Evolutionary conservation across 1,140 invertebrate genomes (phyloP).

Genomic region (Lamellibrachia luymesi): DNA sequence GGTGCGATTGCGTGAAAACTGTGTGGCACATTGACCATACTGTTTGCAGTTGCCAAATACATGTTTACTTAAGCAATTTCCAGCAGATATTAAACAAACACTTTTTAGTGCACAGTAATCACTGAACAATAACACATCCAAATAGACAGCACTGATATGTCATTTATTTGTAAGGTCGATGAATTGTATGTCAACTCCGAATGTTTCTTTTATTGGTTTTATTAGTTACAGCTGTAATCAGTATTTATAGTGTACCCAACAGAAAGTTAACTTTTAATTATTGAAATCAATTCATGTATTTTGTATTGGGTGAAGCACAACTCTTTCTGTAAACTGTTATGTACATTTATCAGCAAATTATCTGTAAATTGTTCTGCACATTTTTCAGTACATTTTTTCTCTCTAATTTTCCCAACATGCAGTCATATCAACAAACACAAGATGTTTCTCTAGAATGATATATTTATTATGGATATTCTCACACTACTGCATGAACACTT

Average conservation of each 20-base stretch:
- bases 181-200: too few relatives aligned
- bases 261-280: neutral
- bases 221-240: neutral
- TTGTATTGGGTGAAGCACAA: too few relatives aligned
- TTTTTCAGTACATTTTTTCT: neutral
- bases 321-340: neutral
- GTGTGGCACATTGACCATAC: neutral
- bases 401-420: neutral
- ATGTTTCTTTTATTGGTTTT: too few relatives aligned
- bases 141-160: neutral
- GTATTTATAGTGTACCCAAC: neutral
- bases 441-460: neutral
- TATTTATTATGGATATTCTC: neutral
- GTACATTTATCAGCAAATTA: neutral
- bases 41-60: neutral
- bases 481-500: neutral
- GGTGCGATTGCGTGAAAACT: neutral
- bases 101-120: neutral
- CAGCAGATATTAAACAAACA: too few relatives aligned
- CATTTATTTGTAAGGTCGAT: neutral
- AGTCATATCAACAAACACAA: neutral
- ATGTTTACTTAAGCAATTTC: too few relatives aligned
- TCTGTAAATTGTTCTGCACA: neutral
- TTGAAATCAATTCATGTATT: neutral
- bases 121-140: neutral